Percentiles rank a stretch among this genome's conserved stretches.
These are phyloP conservation scores for Papilio protenor DNA, from an alignment of 2,888 invertebrate genomes.

Conservation along the genomic window DNA sequence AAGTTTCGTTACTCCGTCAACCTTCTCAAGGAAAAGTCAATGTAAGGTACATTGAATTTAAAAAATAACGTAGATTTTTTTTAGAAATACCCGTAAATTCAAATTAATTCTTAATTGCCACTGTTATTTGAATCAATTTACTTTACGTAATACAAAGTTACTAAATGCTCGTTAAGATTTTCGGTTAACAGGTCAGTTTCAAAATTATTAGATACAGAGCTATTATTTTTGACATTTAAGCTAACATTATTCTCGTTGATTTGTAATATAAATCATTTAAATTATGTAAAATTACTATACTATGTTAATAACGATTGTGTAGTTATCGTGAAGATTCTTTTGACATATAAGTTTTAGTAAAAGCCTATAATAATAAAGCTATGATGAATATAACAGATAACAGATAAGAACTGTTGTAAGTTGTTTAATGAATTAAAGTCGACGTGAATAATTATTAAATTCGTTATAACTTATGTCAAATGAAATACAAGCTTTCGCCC, in stretches of 20 bases:
- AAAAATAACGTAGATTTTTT: too few relatives aligned
- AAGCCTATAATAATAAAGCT: background rate
- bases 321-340: background rate
- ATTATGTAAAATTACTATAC: conserved; percentile 5
- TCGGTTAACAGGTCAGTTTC: background rate
- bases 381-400: background rate
- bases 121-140: background rate
- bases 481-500: too few relatives aligned
- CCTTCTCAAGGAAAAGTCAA: too few relatives aligned
- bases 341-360: too few relatives aligned
- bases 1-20: too few relatives aligned
- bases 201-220: background rate
- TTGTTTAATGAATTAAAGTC: too few relatives aligned
- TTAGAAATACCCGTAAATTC: background rate
- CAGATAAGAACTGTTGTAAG: too few relatives aligned
- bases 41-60: too few relatives aligned
- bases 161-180: background rate
- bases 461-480: too few relatives aligned
- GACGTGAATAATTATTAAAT: too few relatives aligned
- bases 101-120: background rate
- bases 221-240: conserved; percentile 11
- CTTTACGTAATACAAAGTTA: background rate
- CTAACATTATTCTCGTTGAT: background rate
- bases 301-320: background rate
- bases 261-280: conserved; percentile 6